A percentile compares a stretch with the other conserved stretches of the same genome.
Evolutionary conservation across 2,797 vertebrate species (phyloP).

Genomic region (Neostethus bicornis): DNA sequence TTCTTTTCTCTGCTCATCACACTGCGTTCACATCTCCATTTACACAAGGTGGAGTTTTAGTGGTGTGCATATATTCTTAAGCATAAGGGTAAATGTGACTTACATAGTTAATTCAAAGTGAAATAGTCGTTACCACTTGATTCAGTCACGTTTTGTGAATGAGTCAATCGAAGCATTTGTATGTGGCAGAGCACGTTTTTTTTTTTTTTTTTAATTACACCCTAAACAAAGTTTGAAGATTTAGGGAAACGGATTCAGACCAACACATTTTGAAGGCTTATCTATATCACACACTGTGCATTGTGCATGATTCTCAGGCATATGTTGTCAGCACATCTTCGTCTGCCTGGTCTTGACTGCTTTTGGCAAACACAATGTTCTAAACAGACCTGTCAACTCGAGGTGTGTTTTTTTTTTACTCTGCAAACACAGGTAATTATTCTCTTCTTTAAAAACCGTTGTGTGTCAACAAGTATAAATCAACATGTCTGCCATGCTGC

Average conservation of each 20-base stretch:
- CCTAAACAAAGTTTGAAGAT: conserved; percentile 6
- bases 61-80: conserved; percentile 27
- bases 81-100: conserved; percentile 15
- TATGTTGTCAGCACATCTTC: conserved; percentile 71
- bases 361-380: conserved; percentile 48
- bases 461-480: conserved; percentile 58
- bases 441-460: conserved; percentile 62
- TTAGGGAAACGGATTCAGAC: conserved; percentile 6
- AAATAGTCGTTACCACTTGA: conserved; percentile 4
- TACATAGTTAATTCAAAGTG: conserved; percentile 16
- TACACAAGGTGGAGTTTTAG: conserved; percentile 66
- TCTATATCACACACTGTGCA: conserved; percentile 29
- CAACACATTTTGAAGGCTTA: conserved; percentile 29
- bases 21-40: conserved; percentile 66
- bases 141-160: neutral
- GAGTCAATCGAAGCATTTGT: neutral
- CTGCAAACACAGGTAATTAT: conserved; percentile 74
- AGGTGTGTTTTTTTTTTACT: conserved; percentile 65
- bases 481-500: conserved; percentile 42
- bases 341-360: conserved; percentile 60
- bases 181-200: neutral
- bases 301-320: conserved; percentile 68
- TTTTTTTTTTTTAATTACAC: conserved; percentile 9
- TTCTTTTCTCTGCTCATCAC: conserved; percentile 68
- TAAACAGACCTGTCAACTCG: conserved; percentile 61